Percentiles rank a stretch among this genome's conserved stretches.
Evolutionary conservation across 2,888 invertebrate genomes (phyloP).

Genomic region (Bruchidius siliquastri): DNA sequence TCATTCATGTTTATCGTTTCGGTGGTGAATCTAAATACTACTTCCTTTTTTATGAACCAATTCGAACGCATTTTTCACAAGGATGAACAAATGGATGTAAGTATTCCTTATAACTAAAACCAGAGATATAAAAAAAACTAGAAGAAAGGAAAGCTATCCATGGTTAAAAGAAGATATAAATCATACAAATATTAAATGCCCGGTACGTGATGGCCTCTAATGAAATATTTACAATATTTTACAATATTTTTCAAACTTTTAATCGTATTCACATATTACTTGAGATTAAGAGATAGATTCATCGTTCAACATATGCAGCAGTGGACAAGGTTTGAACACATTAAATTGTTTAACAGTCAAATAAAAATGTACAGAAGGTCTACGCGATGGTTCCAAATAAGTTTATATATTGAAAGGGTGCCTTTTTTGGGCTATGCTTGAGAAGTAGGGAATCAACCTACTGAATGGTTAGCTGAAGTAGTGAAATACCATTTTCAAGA

Average conservation of each 20-base stretch:
- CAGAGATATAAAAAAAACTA: constrained; percentile 2
- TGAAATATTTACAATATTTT: constrained; percentile 22
- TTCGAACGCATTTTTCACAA: not conserved
- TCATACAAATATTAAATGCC: constrained; percentile 24
- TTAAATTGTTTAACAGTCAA: no score
- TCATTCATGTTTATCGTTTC: no score
- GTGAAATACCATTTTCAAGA: no score
- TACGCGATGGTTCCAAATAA: no score
- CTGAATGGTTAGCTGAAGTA: no score
- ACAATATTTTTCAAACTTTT: not conserved
- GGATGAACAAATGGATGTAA: constrained; percentile 3
- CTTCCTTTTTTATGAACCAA: constrained; percentile 4
- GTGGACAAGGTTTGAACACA: no score
- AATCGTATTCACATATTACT: not conserved
- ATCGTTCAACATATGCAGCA: no score
- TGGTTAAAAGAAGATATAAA: constrained; percentile 19
- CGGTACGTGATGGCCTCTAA: constrained; percentile 19
- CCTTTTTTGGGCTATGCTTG: no score
- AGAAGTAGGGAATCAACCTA: no score
- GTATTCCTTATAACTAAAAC: constrained; percentile 4
- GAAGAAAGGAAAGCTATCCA: constrained; percentile 15
- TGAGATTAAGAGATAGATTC: not conserved
- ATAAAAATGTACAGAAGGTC: no score
- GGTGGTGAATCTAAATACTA: no score
- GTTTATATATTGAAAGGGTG: no score